Percentiles rank a stretch among this genome's conserved stretches.
Evolutionary conservation across 1,140 invertebrate genomes (phyloP).

Genomic region (Panulirus ornatus): DNA sequence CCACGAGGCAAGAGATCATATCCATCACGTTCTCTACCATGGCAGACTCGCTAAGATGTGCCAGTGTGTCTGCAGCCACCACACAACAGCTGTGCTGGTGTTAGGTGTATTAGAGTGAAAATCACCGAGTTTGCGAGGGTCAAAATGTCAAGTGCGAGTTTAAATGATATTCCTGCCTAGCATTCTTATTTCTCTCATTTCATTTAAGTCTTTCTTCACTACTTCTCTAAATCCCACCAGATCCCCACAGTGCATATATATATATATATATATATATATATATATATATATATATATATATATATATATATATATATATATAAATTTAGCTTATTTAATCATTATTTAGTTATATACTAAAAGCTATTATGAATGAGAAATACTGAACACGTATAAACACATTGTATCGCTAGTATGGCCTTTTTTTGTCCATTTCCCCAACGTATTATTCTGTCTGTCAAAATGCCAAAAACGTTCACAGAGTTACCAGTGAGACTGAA

Average conservation of each 20-base stretch:
- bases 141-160: not conserved
- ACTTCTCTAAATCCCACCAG: not conserved
- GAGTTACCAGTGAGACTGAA: not conserved
- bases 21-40: no score
- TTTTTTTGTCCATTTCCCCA: not conserved
- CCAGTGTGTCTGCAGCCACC: no score
- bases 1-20: no score
- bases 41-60: no score
- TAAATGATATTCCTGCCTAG: not conserved
- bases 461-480: not conserved
- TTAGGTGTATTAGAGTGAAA: no score
- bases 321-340: not conserved
- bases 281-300: slow-evolving; percentile 55
- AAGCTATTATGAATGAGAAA: not conserved
- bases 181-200: not conserved
- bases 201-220: not conserved
- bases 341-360: not conserved
- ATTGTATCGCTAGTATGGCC: not conserved
- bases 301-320: slow-evolving; percentile 40
- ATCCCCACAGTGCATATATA: slow-evolving; percentile 2
- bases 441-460: not conserved
- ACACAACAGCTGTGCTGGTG: no score
- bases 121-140: not conserved
- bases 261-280: slow-evolving; percentile 51
- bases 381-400: not conserved